A percentile compares a stretch with the other conserved stretches of the same genome.
These are phyloP conservation scores for Brachypteracias leptosomus DNA, from an alignment of 2,113 vertebrate species.

Conservation along the genomic window DNA sequence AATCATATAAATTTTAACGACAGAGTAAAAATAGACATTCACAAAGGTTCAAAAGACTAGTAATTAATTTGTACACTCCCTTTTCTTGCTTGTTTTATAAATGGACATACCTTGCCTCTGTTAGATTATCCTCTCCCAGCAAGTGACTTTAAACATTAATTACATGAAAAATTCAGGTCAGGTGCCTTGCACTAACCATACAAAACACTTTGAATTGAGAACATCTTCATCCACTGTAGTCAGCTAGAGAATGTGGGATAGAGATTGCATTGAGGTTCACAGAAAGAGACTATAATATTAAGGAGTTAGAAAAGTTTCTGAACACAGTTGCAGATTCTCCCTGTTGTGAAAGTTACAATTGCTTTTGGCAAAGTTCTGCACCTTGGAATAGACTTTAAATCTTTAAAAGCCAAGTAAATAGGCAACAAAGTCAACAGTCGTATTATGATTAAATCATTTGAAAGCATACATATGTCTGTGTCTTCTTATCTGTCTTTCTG, in stretches of 20 bases:
- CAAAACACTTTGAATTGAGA: neutral
- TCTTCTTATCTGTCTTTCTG: neutral
- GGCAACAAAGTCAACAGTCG: neutral
- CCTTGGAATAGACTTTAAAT: neutral
- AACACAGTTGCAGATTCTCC: neutral
- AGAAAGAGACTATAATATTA: neutral
- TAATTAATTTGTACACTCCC: neutral
- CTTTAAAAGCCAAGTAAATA: constrained; percentile 22
- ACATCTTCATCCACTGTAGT: neutral
- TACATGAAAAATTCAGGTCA: constrained; percentile 1
- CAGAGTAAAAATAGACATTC: neutral
- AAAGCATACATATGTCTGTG: neutral
- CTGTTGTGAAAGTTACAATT: neutral
- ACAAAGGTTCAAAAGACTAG: neutral
- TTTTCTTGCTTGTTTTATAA: neutral
- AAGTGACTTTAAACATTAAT: neutral
- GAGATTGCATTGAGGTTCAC: neutral
- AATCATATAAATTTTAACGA: neutral
- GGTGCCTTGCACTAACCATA: neutral
- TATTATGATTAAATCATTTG: neutral
- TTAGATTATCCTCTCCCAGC: neutral
- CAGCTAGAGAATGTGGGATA: neutral
- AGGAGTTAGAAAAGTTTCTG: neutral
- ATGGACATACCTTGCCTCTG: neutral
- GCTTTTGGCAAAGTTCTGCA: neutral